Evolutionary conservation across 2,888 invertebrate species (phyloP).

Genomic region (Drosophila gaucha): DNA sequence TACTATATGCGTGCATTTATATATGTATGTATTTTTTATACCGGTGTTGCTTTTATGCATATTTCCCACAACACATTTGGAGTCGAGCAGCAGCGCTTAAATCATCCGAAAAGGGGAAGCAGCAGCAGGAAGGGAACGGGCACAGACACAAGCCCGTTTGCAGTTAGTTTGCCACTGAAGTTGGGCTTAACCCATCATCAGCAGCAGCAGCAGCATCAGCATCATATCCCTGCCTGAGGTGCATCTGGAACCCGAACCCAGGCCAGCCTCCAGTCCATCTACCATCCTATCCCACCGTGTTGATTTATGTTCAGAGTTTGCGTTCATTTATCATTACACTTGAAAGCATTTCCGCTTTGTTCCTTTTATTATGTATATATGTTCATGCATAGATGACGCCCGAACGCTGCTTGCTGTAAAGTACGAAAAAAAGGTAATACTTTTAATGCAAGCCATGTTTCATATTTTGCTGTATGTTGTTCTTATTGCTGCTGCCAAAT

Average conservation of each 20-base stretch:
- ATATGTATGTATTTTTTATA: conserved; percentile 33
- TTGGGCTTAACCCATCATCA: conserved; percentile 75
- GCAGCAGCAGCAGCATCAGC: conserved; percentile 30
- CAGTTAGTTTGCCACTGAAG: conserved; percentile 71
- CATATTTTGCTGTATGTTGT: conserved; percentile 18
- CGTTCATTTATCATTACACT: conserved; percentile 79
- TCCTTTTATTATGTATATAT: conserved; percentile 64
- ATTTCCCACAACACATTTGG: conserved; percentile 79
- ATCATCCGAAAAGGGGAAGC: conserved; percentile 52
- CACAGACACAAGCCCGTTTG: conserved; percentile 49
- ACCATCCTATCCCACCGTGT: conserved; percentile 23
- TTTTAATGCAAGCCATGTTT: conserved; percentile 60
- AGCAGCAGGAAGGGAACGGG: background rate
- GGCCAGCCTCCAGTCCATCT: conserved; percentile 1
- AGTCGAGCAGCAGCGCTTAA: conserved; percentile 71
- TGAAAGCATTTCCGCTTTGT: conserved; percentile 76
- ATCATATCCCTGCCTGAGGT: conserved; percentile 45
- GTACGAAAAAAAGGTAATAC: conserved; percentile 54
- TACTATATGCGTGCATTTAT: conserved; percentile 42
- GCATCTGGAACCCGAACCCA: conserved; percentile 16
- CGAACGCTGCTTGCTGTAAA: background rate
- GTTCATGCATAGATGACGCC: conserved; percentile 27
- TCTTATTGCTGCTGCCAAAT: conserved; percentile 61
- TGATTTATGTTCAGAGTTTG: conserved; percentile 78
- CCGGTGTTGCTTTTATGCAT: conserved; percentile 73